Base-by-base conservation (phyloP, 2,888 invertebrate genomes). In the Aleiodes leptofemur region DNA sequence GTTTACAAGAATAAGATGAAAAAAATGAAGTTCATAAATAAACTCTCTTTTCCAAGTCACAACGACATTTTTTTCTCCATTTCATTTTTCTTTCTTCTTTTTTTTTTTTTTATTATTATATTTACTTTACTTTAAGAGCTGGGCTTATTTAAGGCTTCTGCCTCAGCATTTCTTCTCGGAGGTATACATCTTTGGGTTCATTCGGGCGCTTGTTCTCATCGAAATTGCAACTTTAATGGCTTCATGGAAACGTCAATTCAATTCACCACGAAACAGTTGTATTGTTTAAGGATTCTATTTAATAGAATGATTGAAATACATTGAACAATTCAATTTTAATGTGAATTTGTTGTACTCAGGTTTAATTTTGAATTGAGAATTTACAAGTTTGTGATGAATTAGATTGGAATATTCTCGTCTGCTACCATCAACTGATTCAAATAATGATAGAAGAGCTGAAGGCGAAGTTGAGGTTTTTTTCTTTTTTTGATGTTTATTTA, bases 181-280 rank as follows among this genome's bases (percentile, higher is more conserved):
- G 38, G 34, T 59, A 38, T n/a, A 59, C 38, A 6, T 59, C 31
- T 43, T 8, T 11, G 31, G 34, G 34, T 34, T 34, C 23, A 23
- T 23, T 23, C 23, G 23, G 23, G 23, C 23, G 23, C 23, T 34
- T 59, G 59, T n/a, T 59, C 38, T 31, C 57, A 57, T 59, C 14
- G 59, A 4, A 57, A 57, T 38, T 34, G 59, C 59, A 59, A 34
- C 13, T 31, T 59, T n/a, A 59, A 34, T 59, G 59, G 57, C 59
- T 34, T 31, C 59, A 8, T n/a, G 57, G 1, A 38, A 29, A 57
- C 9, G 4, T 57, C 9, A 43, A 9, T n/a, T 34, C 13, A 4
- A 31, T 14, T 14, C 38, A 13, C 8, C 31, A 34, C 13, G 38
- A 7, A 43, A 3, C 7, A 43, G 38, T 34, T n/a, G 34, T 59